Conservation (phyloP, 2,888 invertebrate species). For the Tetramorium bicarinatum region DNA sequence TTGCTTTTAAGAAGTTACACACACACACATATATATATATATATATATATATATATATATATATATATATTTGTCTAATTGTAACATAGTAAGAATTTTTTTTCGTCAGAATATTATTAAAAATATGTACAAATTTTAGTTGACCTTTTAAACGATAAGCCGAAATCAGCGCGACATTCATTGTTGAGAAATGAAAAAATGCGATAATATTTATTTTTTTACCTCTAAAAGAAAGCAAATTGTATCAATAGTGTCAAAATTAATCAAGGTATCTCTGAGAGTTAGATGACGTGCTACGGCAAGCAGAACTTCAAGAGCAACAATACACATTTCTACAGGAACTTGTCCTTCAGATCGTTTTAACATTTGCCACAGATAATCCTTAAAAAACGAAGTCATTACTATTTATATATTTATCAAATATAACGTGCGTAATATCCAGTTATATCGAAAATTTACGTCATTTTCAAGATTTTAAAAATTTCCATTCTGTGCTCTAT, state of each 20-base stretch:
- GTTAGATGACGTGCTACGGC: constrained; percentile 70
- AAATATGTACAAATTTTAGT: too few relatives aligned
- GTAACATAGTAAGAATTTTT: background rate
- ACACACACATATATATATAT: too few relatives aligned
- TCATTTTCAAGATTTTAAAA: background rate
- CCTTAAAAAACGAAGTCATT: constrained; percentile 56
- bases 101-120: background rate
- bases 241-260: constrained; percentile 72
- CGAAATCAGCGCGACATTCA: background rate
- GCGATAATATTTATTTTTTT: constrained; percentile 34
- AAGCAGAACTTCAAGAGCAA: constrained; percentile 70
- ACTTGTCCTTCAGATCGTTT: constrained; percentile 65
- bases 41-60: too few relatives aligned
- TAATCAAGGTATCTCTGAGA: constrained; percentile 66
- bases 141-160: background rate
- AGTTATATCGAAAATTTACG: too few relatives aligned
- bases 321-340: constrained; percentile 71
- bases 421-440: background rate
- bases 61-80: too few relatives aligned
- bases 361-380: constrained; percentile 70
- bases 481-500: background rate
- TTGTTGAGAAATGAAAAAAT: background rate
- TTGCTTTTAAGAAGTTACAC: background rate
- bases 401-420: background rate
- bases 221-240: constrained; percentile 77